These are phyloP conservation scores for Bradysia coprophila DNA, from an alignment of 1,140 invertebrate species.

Conservation along the genomic window DNA sequence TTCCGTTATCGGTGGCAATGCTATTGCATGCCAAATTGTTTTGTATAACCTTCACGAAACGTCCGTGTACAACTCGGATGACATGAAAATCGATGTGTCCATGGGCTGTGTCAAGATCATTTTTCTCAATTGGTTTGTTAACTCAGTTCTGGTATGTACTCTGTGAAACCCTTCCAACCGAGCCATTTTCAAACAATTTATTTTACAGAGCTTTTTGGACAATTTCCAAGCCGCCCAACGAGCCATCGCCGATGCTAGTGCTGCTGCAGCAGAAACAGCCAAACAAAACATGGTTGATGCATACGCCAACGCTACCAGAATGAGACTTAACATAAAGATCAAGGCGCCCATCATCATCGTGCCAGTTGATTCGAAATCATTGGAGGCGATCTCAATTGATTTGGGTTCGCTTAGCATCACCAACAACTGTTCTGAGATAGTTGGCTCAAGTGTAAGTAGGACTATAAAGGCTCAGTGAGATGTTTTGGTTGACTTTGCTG, in stretches of 20 bases:
- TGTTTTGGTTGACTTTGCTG: too few relatives aligned
- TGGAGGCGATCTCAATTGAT: conserved; percentile 60
- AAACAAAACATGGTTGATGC: conserved; percentile 70
- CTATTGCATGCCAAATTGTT: conserved; percentile 46
- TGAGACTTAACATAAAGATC: conserved; percentile 57
- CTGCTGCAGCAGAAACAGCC: conserved; percentile 70
- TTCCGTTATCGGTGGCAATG: conserved; percentile 55
- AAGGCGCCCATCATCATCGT: conserved; percentile 81
- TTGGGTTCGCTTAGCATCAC: conserved; percentile 60
- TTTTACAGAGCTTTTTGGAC: conserved; percentile 76
- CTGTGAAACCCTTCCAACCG: too few relatives aligned
- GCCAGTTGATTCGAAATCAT: conserved; percentile 62
- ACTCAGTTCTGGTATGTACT: conserved; percentile 51
- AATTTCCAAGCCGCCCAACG: conserved; percentile 75
- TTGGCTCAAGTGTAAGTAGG: conserved; percentile 2
- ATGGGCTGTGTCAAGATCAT: conserved; percentile 56
- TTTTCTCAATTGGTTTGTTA: conserved; percentile 65
- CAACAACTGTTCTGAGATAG: conserved; percentile 28
- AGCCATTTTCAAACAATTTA: too few relatives aligned
- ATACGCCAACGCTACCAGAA: conserved; percentile 62
- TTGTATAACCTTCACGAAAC: conserved; percentile 45
- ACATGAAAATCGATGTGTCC: conserved; percentile 62
- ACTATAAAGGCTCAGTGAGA: too few relatives aligned
- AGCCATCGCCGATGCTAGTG: conserved; percentile 67
- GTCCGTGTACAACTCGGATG: conserved; percentile 37